A percentile compares a stretch with the other conserved stretches of the same genome.
Evolutionary conservation across 2,113 vertebrate species (phyloP).

Genomic region (Neolamprologus caudopunctatus): DNA sequence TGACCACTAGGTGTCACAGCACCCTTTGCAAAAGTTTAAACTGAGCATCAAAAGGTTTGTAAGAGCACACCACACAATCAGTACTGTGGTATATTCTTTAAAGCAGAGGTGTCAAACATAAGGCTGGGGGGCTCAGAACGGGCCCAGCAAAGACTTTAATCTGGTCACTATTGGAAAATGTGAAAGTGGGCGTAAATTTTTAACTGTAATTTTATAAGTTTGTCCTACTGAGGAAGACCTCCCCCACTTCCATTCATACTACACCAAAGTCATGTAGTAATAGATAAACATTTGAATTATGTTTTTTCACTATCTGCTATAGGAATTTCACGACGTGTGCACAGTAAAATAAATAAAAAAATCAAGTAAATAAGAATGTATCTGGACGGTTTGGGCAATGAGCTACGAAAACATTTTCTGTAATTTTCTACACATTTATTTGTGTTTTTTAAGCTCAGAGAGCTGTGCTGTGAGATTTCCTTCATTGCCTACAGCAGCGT

Average conservation of each 20-base stretch:
- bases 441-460: background rate
- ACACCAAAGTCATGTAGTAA: background rate
- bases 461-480: background rate
- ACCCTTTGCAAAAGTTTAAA: background rate
- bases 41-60: background rate
- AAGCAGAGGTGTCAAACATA: background rate
- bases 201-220: background rate
- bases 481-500: background rate
- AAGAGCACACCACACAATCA: background rate
- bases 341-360: fast-evolving
- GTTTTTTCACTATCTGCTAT: background rate
- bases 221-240: background rate
- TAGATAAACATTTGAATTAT: background rate
- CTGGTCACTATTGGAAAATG: background rate
- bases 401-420: background rate
- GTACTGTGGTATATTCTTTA: background rate
- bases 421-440: background rate
- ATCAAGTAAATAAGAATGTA: background rate
- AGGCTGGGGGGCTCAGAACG: background rate
- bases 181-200: background rate
- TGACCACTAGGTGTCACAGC: slow-evolving; percentile 26
- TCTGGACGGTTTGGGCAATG: background rate
- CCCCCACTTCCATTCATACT: background rate
- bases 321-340: background rate
- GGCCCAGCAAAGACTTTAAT: background rate